phyloP scores from a whole-genome alignment of 2,113 vertebrate genomes.

The Petromus typicus region DNA sequence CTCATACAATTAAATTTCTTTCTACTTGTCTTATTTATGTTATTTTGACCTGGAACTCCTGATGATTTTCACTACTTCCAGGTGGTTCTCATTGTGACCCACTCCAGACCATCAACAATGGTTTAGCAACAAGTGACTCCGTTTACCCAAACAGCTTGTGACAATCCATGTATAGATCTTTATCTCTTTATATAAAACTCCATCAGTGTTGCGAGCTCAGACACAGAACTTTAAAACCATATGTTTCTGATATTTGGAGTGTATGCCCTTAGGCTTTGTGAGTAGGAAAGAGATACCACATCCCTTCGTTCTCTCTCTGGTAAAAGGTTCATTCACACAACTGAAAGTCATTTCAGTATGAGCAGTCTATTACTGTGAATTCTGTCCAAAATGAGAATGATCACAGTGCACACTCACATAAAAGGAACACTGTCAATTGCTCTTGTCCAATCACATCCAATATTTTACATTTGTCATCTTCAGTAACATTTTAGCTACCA shows the following conservation, averaged over 20 bases:
- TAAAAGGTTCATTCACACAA: conserved; percentile 60
- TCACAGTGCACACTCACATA: neutral
- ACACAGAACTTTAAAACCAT: conserved; percentile 88
- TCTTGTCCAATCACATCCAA: neutral
- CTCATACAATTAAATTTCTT: conserved; percentile 75
- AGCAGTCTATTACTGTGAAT: conserved; percentile 50
- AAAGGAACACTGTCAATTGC: neutral
- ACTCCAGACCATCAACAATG: conserved; percentile 90
- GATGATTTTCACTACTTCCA: conserved; percentile 82
- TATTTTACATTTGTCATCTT: conserved; percentile 22
- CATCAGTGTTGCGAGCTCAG: conserved; percentile 85
- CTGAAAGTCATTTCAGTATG: conserved; percentile 38
- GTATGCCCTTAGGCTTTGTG: conserved; percentile 71
- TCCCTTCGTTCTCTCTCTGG: conserved; percentile 55
- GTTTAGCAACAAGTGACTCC: conserved; percentile 87
- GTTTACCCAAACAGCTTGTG: conserved; percentile 90
- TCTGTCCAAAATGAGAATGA: conserved; percentile 14
- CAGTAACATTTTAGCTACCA: neutral
- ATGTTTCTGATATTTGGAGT: conserved; percentile 89
- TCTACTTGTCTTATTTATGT: conserved; percentile 81
- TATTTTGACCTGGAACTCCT: conserved; percentile 81
- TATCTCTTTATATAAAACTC: conserved; percentile 92
- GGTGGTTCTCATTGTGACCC: conserved; percentile 93
- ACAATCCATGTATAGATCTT: conserved; percentile 90
- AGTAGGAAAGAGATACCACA: conserved; percentile 72